Conservation (phyloP, 2,113 vertebrate genomes). For the Daphoenositta chrysoptera region DNA sequence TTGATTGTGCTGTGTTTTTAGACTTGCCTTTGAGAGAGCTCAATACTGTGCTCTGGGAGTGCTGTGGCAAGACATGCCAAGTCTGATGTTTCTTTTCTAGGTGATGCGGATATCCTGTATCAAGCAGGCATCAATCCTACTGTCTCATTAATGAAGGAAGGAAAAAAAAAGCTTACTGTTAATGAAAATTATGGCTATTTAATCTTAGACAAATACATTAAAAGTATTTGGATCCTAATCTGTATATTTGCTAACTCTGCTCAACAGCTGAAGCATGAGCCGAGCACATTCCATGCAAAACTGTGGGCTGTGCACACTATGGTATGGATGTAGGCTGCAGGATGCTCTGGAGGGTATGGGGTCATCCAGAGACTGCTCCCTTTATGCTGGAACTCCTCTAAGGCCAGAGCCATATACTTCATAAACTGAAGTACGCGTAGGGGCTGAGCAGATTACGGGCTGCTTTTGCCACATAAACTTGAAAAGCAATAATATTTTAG, state of each 20-base stretch:
- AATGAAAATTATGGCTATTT: background rate
- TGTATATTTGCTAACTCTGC: background rate
- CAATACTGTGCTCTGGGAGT: background rate
- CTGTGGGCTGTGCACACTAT: background rate
- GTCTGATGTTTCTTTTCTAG: background rate
- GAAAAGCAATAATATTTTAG: background rate
- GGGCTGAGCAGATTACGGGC: background rate
- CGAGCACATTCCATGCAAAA: background rate
- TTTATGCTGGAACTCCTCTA: background rate
- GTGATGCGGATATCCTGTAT: background rate
- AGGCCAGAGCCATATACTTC: background rate
- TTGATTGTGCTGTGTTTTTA: background rate
- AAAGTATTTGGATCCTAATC: background rate
- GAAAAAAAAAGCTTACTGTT: accelerated
- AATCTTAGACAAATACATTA: background rate
- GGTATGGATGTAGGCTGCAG: background rate
- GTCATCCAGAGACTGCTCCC: accelerated
- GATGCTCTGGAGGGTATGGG: background rate
- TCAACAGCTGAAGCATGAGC: background rate
- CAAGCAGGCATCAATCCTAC: background rate
- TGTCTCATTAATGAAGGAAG: background rate
- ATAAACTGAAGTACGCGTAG: background rate
- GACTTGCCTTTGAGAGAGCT: background rate
- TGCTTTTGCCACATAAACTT: background rate
- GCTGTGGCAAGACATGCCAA: background rate